Conservation (phyloP, 2,888 invertebrate species). For the Ferrisia virgata region DNA sequence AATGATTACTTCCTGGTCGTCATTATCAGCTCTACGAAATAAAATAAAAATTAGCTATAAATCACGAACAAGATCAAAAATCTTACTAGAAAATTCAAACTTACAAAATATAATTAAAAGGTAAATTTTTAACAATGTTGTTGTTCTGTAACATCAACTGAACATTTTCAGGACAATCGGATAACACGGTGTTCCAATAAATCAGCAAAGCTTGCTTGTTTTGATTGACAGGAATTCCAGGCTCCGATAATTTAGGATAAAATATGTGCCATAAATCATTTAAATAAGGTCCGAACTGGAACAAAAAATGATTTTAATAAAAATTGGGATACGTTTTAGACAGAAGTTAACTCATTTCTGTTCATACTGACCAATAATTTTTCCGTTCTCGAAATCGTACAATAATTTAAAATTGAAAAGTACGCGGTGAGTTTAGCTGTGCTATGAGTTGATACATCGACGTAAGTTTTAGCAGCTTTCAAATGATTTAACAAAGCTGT, state of each 20-base stretch:
- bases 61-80: neutral
- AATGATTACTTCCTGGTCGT: conserved; percentile 90
- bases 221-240: conserved; percentile 90
- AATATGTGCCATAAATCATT: conserved; percentile 86
- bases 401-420: conserved; percentile 87
- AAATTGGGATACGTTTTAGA: too few species aligned
- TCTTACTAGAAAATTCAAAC: conserved; percentile 52
- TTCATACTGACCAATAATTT: conserved; percentile 84
- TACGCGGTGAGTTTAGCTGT: conserved; percentile 89
- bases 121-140: conserved; percentile 87
- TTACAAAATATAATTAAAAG: conserved; percentile 94
- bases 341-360: too few species aligned
- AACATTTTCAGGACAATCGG: conserved; percentile 90
- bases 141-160: conserved; percentile 82
- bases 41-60: neutral
- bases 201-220: conserved; percentile 89
- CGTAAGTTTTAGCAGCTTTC: conserved; percentile 79
- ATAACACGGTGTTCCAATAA: conserved; percentile 90
- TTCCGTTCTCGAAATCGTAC: conserved; percentile 84
- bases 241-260: conserved; percentile 90
- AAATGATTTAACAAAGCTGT: conserved; percentile 57
- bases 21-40: conserved; percentile 81
- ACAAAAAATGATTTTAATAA: neutral
- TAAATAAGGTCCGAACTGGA: conserved; percentile 73
- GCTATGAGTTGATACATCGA: conserved; percentile 80